These are phyloP conservation scores for Acanthosoma haemorrhoidale DNA, from an alignment of 2,888 invertebrate genomes.

Conservation along the genomic window DNA sequence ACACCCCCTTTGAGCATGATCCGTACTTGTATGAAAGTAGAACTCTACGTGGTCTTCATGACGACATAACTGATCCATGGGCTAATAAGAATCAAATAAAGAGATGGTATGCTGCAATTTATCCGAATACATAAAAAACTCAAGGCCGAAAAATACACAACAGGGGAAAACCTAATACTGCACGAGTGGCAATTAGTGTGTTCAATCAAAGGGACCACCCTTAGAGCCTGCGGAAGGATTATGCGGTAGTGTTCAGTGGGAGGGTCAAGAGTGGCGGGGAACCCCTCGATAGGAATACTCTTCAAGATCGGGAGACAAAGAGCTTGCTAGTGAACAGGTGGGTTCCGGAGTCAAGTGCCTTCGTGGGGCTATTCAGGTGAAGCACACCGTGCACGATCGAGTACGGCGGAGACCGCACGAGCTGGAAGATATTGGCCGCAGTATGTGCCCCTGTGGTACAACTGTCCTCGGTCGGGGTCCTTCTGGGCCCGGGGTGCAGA, in stretches of 20 bases:
- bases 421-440: not conserved
- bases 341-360: conserved; percentile 15
- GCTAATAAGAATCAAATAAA: too few species aligned
- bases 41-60: too few species aligned
- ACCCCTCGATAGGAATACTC: not conserved
- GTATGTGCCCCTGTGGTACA: conserved; percentile 1
- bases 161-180: too few species aligned
- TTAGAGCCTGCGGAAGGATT: not conserved
- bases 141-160: too few species aligned
- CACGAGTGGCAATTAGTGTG: not conserved
- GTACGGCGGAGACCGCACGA: not conserved
- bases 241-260: not conserved
- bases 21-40: too few species aligned
- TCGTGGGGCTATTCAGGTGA: not conserved
- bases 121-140: too few species aligned
- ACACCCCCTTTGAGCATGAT: too few species aligned
- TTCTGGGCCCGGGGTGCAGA: not conserved
- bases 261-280: not conserved
- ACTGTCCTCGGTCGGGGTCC: not conserved
- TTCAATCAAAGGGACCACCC: not conserved
- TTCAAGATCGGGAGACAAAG: conserved; percentile 12
- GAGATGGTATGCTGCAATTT: too few species aligned
- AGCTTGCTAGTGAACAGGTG: conserved; percentile 10
- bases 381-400: conserved; percentile 14
- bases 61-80: too few species aligned